Evolutionary conservation across 2,113 vertebrate genomes (phyloP).

Genomic region (Poeciliopsis turrubarensis): DNA sequence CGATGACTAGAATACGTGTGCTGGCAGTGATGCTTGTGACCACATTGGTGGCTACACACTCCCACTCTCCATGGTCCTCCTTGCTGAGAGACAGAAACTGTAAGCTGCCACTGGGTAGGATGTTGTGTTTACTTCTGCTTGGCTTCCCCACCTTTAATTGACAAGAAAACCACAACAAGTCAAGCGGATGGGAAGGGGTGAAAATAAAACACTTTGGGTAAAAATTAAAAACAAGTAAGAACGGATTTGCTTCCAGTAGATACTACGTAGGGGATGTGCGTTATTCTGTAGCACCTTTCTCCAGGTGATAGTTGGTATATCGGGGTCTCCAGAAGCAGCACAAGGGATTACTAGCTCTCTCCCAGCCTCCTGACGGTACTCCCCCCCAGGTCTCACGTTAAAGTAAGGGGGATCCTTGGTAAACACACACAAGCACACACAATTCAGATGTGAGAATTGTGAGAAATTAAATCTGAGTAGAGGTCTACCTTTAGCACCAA

Average conservation of each 20-base stretch:
- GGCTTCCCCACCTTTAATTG: constrained; percentile 94
- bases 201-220: not conserved
- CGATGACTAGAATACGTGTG: constrained; percentile 96
- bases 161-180: constrained; percentile 41
- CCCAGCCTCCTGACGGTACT: constrained; percentile 98
- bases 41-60: constrained; percentile 97
- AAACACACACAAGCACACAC: constrained; percentile 33
- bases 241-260: not conserved
- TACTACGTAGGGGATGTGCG: not conserved
- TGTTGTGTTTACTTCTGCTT: constrained; percentile 98
- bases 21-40: constrained; percentile 99
- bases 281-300: constrained; percentile 86
- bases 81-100: constrained; percentile 97
- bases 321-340: constrained; percentile 96
- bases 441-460: not conserved
- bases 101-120: constrained; percentile 94
- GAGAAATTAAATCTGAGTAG: not conserved
- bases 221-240: not conserved
- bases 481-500: constrained; percentile 95
- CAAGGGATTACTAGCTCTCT: constrained; percentile 98
- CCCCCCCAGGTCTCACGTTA: constrained; percentile 99
- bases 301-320: constrained; percentile 94
- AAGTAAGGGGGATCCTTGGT: constrained; percentile 97
- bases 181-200: not conserved
- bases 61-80: constrained; percentile 99